A percentile compares a stretch with the other conserved stretches of the same genome.
These are phyloP conservation scores for Phataginus tetradactyla DNA, from an alignment of 2,797 vertebrate genomes.

Conservation along the genomic window DNA sequence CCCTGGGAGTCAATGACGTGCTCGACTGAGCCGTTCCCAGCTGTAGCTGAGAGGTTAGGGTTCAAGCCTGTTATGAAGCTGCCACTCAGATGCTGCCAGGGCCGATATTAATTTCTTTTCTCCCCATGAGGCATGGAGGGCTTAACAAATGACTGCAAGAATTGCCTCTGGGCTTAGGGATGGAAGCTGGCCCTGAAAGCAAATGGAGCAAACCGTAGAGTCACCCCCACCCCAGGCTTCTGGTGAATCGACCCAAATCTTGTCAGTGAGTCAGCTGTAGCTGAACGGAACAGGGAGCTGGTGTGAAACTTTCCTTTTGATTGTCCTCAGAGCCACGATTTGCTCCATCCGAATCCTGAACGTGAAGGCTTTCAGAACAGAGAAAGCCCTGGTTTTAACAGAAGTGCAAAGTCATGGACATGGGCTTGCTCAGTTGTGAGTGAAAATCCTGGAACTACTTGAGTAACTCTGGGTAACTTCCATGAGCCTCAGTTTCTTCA, in stretches of 20 bases:
- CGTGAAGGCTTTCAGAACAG: neutral
- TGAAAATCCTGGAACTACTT: neutral
- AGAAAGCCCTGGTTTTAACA: neutral
- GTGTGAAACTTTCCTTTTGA: neutral
- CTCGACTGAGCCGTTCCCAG: slow-evolving; percentile 72
- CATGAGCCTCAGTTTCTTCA: neutral
- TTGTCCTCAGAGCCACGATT: neutral
- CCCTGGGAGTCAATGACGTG: slow-evolving; percentile 70
- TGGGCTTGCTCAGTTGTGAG: neutral
- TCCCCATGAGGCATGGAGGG: slow-evolving; percentile 21
- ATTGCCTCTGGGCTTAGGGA: slow-evolving; percentile 45
- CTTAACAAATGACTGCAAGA: slow-evolving; percentile 57
- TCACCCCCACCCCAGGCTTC: neutral
- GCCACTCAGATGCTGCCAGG: slow-evolving; percentile 62
- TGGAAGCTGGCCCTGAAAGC: neutral
- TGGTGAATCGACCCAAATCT: neutral
- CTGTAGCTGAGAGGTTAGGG: slow-evolving; percentile 58
- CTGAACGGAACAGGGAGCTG: neutral
- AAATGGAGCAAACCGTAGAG: slow-evolving; percentile 13
- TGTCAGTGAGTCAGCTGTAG: neutral
- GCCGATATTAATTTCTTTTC: slow-evolving; percentile 73
- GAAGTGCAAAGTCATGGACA: neutral
- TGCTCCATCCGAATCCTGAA: neutral
- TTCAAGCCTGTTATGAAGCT: slow-evolving; percentile 80
- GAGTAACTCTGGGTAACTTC: neutral